phyloP scores from a whole-genome alignment of 2,113 vertebrate genomes.

The Aegithalos caudatus region DNA sequence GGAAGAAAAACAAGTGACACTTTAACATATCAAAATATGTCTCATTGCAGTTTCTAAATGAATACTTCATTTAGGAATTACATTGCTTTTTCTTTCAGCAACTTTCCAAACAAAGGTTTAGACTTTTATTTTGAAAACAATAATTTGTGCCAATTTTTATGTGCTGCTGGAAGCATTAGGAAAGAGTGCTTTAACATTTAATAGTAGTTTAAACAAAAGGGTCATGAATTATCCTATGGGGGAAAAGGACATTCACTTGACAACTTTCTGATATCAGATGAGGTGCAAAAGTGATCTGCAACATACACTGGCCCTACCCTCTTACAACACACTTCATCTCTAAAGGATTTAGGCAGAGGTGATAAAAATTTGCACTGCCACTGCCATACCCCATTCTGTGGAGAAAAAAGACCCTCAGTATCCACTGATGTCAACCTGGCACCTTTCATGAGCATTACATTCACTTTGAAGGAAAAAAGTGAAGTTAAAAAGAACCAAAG shows the following conservation, averaged over 20 bases:
- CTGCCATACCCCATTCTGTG: conserved; percentile 52
- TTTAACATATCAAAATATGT: neutral
- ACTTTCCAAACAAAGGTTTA: neutral
- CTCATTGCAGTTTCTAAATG: neutral
- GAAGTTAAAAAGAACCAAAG: conserved; percentile 66
- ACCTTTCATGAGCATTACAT: conserved; percentile 53
- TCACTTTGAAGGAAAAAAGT: conserved; percentile 72
- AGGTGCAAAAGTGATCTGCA: neutral
- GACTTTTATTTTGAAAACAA: neutral
- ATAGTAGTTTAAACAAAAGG: neutral
- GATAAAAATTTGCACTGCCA: conserved; percentile 2
- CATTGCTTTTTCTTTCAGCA: neutral
- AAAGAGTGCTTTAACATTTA: neutral
- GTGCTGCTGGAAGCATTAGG: neutral
- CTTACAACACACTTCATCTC: neutral
- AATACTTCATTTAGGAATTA: neutral
- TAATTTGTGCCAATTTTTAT: neutral
- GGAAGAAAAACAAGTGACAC: neutral
- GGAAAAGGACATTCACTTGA: neutral
- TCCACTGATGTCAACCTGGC: conserved; percentile 64
- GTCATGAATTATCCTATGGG: neutral
- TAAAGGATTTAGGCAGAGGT: conserved; percentile 17
- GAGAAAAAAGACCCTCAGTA: conserved; percentile 62
- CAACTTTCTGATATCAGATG: neutral
- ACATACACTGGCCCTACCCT: neutral